Percentiles rank a stretch among this genome's conserved stretches.
These are phyloP conservation scores for Xestia xanthographa DNA, from an alignment of 2,888 invertebrate species.

Conservation along the genomic window DNA sequence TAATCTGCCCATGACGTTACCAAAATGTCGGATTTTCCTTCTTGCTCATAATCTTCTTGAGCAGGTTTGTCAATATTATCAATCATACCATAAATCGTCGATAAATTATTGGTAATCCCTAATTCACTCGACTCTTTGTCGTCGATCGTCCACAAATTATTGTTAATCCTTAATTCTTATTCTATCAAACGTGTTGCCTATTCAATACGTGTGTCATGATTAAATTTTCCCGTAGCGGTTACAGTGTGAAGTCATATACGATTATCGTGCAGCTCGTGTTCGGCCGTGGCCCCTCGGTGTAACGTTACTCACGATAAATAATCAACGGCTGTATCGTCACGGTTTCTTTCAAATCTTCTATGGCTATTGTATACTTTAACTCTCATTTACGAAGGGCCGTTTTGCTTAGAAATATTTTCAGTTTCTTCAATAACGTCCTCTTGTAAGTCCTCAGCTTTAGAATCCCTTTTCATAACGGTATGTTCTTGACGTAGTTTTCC, in stretches of 20 bases:
- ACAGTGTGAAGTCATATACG: constrained; percentile 62
- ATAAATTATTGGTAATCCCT: neutral
- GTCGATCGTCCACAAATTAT: constrained; percentile 3
- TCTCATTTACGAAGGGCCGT: constrained; percentile 12
- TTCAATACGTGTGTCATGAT: constrained; percentile 65
- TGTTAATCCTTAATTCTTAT: constrained; percentile 34
- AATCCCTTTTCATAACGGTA: neutral
- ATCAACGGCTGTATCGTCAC: constrained; percentile 72
- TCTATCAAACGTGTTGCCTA: constrained; percentile 40
- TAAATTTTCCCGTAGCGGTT: constrained; percentile 66
- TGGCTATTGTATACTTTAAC: constrained; percentile 28
- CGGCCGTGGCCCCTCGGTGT: constrained; percentile 68
- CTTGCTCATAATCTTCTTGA: neutral
- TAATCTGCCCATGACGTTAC: neutral
- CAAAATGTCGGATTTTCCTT: neutral
- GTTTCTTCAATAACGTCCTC: constrained; percentile 7
- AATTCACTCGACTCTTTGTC: neutral
- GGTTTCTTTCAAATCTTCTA: constrained; percentile 69
- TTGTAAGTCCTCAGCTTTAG: neutral
- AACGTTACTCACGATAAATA: constrained; percentile 69
- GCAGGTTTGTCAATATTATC: constrained; percentile 7
- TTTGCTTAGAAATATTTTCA: constrained; percentile 16
- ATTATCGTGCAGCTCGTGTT: constrained; percentile 72
- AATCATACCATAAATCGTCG: neutral
- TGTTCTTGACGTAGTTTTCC: constrained; percentile 10